Evolutionary conservation across 1,140 invertebrate genomes (phyloP).

Genomic region (Drosophila nebulosa): DNA sequence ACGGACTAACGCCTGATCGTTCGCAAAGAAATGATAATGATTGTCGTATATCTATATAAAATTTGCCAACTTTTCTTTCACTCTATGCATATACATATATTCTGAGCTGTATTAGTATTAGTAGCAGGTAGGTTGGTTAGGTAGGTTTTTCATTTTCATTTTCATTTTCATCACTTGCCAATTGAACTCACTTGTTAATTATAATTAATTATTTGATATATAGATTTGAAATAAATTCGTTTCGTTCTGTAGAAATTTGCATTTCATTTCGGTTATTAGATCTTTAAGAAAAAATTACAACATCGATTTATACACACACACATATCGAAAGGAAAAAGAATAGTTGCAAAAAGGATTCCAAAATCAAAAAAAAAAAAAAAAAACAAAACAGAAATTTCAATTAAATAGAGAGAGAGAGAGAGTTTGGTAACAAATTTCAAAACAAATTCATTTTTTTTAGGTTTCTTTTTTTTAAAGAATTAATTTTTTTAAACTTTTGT

Average conservation of each 20-base stretch:
- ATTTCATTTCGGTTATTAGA: conserved; percentile 45
- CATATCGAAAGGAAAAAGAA: conserved; percentile 57
- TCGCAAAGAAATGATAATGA: not conserved
- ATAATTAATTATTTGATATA: conserved; percentile 22
- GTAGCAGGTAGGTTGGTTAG: not conserved
- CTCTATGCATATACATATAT: not conserved
- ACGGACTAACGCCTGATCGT: conserved; percentile 1
- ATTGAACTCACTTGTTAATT: conserved; percentile 78
- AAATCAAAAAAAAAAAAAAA: conserved; percentile 38
- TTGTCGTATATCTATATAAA: not conserved
- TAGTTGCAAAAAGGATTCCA: conserved; percentile 71
- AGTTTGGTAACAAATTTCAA: conserved; percentile 31
- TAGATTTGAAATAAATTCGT: conserved; percentile 54
- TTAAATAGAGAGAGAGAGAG: conserved; percentile 15
- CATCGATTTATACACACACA: conserved; percentile 77
- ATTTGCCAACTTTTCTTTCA: conserved; percentile 64
- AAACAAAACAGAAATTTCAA: no score
- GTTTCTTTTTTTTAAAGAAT: conserved; percentile 34
- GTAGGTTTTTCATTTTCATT: not conserved
- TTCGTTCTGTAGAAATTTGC: conserved; percentile 68
- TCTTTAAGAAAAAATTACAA: conserved; percentile 68
- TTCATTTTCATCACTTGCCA: conserved; percentile 57
- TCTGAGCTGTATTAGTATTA: no score
- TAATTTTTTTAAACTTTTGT: conserved; percentile 33
- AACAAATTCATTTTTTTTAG: conserved; percentile 19